Evolutionary conservation across 2,113 vertebrate genomes (phyloP).

Genomic region (Dendropsophus ebraccatus): DNA sequence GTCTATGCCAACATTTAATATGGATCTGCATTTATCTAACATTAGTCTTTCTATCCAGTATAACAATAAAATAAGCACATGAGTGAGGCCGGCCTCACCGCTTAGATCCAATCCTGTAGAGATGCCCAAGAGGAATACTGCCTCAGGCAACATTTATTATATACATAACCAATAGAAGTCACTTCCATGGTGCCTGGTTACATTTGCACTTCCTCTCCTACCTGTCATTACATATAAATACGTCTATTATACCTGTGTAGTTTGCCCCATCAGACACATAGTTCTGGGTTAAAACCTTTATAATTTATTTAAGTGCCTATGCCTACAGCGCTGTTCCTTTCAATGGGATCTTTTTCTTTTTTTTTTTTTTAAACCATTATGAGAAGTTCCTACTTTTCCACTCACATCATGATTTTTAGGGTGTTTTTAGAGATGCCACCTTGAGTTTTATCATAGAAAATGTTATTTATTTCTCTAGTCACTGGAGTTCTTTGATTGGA

Average conservation of each 20-base stretch:
- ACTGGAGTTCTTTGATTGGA: background rate
- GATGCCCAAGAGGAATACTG: background rate
- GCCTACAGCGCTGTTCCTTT: background rate
- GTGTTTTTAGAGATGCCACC: background rate
- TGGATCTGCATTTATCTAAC: background rate
- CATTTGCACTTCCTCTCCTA: conserved; percentile 8
- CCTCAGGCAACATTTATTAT: background rate
- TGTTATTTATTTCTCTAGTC: conserved; percentile 34
- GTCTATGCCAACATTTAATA: background rate
- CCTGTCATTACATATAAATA: background rate
- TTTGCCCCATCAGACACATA: background rate
- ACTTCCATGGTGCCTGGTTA: background rate
- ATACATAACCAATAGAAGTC: background rate
- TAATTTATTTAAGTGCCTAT: conserved; percentile 1
- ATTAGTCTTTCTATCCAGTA: background rate
- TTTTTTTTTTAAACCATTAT: background rate
- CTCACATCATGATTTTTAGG: background rate
- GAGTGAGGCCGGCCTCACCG: background rate
- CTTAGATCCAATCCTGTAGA: background rate
- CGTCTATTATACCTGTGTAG: background rate
- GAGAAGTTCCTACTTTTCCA: background rate
- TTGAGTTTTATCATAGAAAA: background rate
- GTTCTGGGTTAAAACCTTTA: background rate
- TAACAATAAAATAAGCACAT: background rate
- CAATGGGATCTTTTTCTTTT: background rate